Conservation (phyloP, 64 coral and sea anemone species). For the Pocillopora verrucosa region DNA sequence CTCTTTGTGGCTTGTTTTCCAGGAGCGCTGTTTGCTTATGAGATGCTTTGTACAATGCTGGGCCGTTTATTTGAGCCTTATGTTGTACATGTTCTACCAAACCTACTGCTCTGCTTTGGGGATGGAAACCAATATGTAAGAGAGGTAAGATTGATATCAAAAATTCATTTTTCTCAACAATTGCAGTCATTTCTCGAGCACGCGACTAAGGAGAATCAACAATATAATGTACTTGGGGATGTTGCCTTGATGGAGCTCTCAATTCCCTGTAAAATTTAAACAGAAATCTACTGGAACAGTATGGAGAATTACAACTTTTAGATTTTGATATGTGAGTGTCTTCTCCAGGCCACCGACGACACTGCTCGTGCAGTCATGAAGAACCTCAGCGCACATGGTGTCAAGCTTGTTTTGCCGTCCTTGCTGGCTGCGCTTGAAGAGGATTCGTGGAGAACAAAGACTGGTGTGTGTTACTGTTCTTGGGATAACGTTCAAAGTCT, state of each 20-base stretch:
- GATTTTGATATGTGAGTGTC: background rate
- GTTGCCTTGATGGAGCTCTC: background rate
- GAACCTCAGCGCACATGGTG: slow-evolving; percentile 97
- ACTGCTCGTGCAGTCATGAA: slow-evolving; percentile 97
- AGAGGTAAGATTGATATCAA: slow-evolving; percentile 59
- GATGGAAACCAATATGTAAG: slow-evolving; percentile 91
- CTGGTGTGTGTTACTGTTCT: slow-evolving; percentile 44
- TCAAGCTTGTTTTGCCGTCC: slow-evolving; percentile 94
- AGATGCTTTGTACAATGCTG: slow-evolving; percentile 94
- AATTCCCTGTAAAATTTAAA: background rate
- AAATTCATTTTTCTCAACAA: background rate
- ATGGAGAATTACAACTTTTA: background rate
- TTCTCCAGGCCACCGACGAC: slow-evolving; percentile 89
- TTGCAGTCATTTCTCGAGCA: background rate
- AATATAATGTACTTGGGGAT: too few relatives aligned
- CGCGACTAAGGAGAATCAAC: too few relatives aligned
- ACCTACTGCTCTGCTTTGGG: slow-evolving; percentile 93
- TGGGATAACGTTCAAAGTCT: background rate
- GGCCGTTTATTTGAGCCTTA: slow-evolving; percentile 96
- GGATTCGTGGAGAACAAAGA: slow-evolving; percentile 97
- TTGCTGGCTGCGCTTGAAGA: slow-evolving; percentile 83
- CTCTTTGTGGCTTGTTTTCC: background rate
- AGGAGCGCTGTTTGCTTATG: slow-evolving; percentile 97
- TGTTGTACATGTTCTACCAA: slow-evolving; percentile 88
- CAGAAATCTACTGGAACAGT: background rate